These are phyloP conservation scores for Microctenopoma steveboyesi DNA, from an alignment of 2,797 vertebrate species.

Conservation along the genomic window DNA sequence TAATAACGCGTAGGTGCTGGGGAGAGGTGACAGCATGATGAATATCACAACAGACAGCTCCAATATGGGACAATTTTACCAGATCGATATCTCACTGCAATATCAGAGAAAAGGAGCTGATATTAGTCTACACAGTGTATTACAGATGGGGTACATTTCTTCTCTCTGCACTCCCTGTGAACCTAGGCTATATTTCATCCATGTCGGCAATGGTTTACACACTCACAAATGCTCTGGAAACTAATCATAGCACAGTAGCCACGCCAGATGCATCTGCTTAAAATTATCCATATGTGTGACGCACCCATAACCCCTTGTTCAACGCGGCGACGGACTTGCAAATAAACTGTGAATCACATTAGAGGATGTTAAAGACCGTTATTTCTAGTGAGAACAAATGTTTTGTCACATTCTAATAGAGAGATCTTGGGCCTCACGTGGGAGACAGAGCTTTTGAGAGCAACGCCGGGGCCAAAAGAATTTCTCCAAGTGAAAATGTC, in stretches of 20 bases:
- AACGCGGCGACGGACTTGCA: constrained; percentile 76
- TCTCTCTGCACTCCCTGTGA: constrained; percentile 94
- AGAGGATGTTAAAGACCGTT: constrained; percentile 73
- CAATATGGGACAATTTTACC: constrained; percentile 99
- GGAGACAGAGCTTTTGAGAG: constrained; percentile 35
- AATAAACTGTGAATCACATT: constrained; percentile 79
- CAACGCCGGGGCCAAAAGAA: constrained; percentile 12
- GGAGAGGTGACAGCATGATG: constrained; percentile 98
- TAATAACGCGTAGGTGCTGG: constrained; percentile 98
- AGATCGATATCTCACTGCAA: constrained; percentile 99
- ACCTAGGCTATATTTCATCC: constrained; percentile 96
- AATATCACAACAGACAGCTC: constrained; percentile 99
- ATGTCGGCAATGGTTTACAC: constrained; percentile 88
- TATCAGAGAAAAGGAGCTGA: constrained; percentile 99
- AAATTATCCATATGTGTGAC: constrained; percentile 81
- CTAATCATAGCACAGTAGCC: constrained; percentile 87
- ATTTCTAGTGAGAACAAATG: constrained; percentile 74
- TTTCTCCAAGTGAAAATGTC: constrained; percentile 7
- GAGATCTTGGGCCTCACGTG: constrained; percentile 57
- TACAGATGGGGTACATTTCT: constrained; percentile 99
- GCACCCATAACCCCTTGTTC: constrained; percentile 65
- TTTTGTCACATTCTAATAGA: constrained; percentile 80
- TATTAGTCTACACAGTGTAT: constrained; percentile 99
- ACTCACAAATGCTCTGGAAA: constrained; percentile 87
- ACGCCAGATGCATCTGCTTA: constrained; percentile 86